Evolutionary conservation across 2,797 vertebrate genomes (phyloP).

Genomic region (Parambassis ranga): DNA sequence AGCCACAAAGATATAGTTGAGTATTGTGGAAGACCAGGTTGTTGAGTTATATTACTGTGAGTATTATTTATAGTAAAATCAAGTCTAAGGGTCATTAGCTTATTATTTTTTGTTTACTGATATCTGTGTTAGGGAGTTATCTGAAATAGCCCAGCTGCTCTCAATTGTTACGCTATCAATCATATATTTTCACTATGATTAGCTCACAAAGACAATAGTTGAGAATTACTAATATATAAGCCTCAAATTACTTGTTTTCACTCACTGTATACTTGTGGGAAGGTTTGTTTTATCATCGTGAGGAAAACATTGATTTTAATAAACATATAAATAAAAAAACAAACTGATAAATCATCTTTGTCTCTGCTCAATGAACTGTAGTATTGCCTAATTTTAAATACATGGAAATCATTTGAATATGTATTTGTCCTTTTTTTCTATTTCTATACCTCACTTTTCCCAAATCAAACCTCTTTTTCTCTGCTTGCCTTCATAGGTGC

Average conservation of each 20-base stretch:
- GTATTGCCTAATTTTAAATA: not conserved
- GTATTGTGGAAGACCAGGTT: slow-evolving; percentile 30
- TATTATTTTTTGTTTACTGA: slow-evolving; percentile 29
- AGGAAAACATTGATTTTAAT: not conserved
- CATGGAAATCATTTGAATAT: not conserved
- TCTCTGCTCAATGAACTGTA: slow-evolving; percentile 4
- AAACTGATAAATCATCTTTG: slow-evolving; percentile 21
- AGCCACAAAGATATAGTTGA: slow-evolving; percentile 16
- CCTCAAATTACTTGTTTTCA: too few species aligned
- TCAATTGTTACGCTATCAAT: slow-evolving; percentile 34
- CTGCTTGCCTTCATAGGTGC: slow-evolving; percentile 82
- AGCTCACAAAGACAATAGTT: too few species aligned
- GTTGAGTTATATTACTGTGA: slow-evolving; percentile 26
- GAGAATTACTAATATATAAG: slow-evolving; percentile 17
- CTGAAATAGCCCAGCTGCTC: slow-evolving; percentile 40
- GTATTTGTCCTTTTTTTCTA: not conserved
- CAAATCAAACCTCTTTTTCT: slow-evolving; percentile 33
- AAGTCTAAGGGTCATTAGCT: slow-evolving; percentile 34
- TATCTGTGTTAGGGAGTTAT: slow-evolving; percentile 28
- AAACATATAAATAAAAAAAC: slow-evolving; percentile 9
- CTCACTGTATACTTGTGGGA: slow-evolving; percentile 4
- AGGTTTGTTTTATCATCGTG: slow-evolving; percentile 12
- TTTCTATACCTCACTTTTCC: not conserved
- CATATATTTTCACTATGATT: slow-evolving; percentile 23
- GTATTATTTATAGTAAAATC: slow-evolving; percentile 30